Conservation (phyloP, 2,797 vertebrate species). For the Zalophus californianus region DNA sequence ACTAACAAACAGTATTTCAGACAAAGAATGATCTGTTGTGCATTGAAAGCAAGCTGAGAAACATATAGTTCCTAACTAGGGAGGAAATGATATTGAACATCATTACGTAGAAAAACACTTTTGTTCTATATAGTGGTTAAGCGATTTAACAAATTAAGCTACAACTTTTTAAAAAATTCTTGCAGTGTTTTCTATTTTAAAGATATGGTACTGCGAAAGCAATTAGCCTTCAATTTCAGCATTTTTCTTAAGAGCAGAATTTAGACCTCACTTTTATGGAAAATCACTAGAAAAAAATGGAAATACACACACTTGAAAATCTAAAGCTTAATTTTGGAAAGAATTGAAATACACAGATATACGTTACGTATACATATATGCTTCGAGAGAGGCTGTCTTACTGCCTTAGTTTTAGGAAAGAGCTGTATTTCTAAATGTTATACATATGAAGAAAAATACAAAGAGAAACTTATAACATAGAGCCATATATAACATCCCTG, state of each 20-base stretch:
- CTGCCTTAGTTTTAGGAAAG: background rate
- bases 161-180: background rate
- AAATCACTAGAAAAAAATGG: background rate
- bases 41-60: background rate
- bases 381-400: background rate
- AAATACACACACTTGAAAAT: constrained; percentile 18
- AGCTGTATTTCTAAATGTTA: constrained; percentile 2
- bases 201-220: background rate
- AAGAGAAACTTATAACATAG: background rate
- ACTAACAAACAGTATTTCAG: constrained; percentile 22
- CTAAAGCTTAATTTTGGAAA: constrained; percentile 36
- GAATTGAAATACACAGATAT: background rate
- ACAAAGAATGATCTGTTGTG: constrained; percentile 1
- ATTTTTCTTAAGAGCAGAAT: background rate
- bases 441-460: constrained; percentile 4
- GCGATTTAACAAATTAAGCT: background rate
- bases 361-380: background rate
- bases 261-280: constrained; percentile 10
- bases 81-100: background rate
- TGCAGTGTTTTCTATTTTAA: constrained; percentile 36
- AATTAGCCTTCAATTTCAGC: constrained; percentile 42
- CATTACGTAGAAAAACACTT: background rate
- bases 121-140: background rate
- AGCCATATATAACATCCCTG: background rate
- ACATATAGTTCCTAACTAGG: background rate